Base-by-base conservation (phyloP, 1,140 invertebrate genomes). In the Nilaparvata lugens region DNA sequence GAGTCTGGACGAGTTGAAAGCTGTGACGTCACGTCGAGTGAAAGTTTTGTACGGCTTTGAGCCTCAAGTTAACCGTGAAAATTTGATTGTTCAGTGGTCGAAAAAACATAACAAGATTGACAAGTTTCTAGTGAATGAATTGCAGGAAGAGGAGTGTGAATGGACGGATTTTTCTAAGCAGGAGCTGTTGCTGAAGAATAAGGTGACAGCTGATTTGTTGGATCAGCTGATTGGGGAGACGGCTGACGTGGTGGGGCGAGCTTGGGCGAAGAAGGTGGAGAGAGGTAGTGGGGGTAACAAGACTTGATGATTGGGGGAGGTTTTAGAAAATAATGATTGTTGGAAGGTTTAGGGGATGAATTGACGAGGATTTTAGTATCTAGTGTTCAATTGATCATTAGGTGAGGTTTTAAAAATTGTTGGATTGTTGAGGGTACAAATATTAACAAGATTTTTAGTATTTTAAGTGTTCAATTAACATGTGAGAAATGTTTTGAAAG, bases 101-200 rank as follows among this genome's bases (percentile, higher is more conserved):
- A 88, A 88, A 70, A 82, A 84, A 66, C 73, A 84, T 35, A 86
- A 89, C 66, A 76, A 81, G 60, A 85, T 89, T 0, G 86, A 89
- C 70, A 82, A 85, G 64, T 72, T 88, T 45, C 70, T 89, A 31
- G 80, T 86, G 2, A 72, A 80, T 43, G 86, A 88, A 70, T 76
- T 84, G 16, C 80, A 83, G 60, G 81, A 81, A 25, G 85, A 88
- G 67, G 86, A 89, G 70, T 73, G 79, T 4, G 78, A 83, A 52
- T 89, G 86, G 86, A 81, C 83, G 0, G 83, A 85, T 66, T 88
- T 85, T 68, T 81, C 85, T 67, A 74, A 81, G 19, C 86, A 88
- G 67, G 85, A 87, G 68, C 68, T 83, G 2, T 75, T 79, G 9
- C 81, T 88, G 3, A 88, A 87, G 69, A 80, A 85, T 67, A 78